Percentiles rank a stretch among this genome's conserved stretches.
These are phyloP conservation scores for Taxidea taxus DNA, from an alignment of 2,113 vertebrate species.

Conservation along the genomic window DNA sequence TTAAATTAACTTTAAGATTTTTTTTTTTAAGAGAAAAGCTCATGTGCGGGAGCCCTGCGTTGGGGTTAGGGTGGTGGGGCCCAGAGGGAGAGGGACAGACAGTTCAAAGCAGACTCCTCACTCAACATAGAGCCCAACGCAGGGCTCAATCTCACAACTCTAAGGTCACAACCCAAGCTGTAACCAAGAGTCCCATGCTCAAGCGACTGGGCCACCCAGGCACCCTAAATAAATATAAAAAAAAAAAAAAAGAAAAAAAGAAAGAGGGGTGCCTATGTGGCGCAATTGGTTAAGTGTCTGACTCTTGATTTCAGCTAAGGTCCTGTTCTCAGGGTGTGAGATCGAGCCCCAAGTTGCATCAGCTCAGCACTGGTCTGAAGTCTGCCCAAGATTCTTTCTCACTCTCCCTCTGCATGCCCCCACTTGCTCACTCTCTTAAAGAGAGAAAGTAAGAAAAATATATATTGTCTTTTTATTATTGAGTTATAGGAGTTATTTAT, in stretches of 20 bases:
- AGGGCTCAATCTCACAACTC: background rate
- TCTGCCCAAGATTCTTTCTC: background rate
- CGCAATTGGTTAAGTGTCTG: background rate
- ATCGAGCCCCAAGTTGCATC: background rate
- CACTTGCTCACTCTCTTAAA: background rate
- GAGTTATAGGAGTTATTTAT: background rate
- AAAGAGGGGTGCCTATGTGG: background rate
- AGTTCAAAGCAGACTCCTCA: background rate
- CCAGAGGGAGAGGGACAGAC: background rate
- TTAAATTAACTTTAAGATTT: background rate
- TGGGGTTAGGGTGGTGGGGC: too few relatives aligned
- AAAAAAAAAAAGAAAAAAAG: background rate
- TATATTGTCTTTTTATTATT: background rate
- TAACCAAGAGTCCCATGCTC: background rate
- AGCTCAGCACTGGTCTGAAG: background rate
- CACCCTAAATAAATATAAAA: background rate
- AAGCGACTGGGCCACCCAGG: background rate
- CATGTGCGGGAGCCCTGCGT: background rate
- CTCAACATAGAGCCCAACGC: background rate
- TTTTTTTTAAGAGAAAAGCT: background rate
- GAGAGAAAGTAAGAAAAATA: background rate
- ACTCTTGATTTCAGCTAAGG: background rate
- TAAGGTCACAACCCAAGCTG: background rate
- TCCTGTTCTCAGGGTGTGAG: background rate
- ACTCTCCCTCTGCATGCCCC: background rate